Evolutionary conservation across 2,797 vertebrate species (phyloP).

Genomic region (Danio albolineatus): DNA sequence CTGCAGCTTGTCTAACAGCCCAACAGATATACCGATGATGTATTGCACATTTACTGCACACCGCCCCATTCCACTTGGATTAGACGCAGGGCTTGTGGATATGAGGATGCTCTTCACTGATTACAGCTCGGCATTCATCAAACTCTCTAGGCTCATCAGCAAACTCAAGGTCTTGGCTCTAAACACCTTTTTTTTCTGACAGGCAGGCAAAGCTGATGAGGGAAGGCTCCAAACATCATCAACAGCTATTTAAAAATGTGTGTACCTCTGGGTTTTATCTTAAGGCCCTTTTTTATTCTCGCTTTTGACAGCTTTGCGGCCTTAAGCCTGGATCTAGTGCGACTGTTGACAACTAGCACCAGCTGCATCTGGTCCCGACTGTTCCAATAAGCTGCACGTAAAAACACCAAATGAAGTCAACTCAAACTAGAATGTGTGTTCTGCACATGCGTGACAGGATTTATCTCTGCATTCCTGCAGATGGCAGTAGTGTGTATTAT

Average conservation of each 20-base stretch:
- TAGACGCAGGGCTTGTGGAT: neutral
- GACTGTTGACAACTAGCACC: too few relatives aligned
- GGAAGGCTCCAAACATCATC: neutral
- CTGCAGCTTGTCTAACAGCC: slow-evolving; percentile 3
- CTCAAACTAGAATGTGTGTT: too few relatives aligned
- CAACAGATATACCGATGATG: slow-evolving; percentile 27
- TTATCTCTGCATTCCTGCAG: too few relatives aligned
- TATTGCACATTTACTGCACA: slow-evolving; percentile 2
- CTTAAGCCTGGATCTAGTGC: too few relatives aligned
- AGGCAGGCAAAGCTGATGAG: neutral
- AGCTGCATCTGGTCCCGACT: too few relatives aligned
- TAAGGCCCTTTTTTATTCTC: neutral
- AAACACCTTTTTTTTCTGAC: neutral
- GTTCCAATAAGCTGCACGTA: too few relatives aligned
- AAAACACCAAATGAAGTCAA: too few relatives aligned
- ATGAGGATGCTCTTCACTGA: slow-evolving; percentile 10
- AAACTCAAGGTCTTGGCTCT: slow-evolving; percentile 5
- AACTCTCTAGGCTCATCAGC: slow-evolving; percentile 4
- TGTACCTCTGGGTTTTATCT: neutral
- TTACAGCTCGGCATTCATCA: slow-evolving; percentile 14
- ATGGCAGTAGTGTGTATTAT: too few relatives aligned
- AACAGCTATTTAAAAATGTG: neutral
- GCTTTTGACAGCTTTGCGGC: too few relatives aligned
- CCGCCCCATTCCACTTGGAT: neutral
- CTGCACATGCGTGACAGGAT: too few relatives aligned